Conservation (phyloP, 2,797 vertebrate genomes). For the Euthynnus affinis region DNA sequence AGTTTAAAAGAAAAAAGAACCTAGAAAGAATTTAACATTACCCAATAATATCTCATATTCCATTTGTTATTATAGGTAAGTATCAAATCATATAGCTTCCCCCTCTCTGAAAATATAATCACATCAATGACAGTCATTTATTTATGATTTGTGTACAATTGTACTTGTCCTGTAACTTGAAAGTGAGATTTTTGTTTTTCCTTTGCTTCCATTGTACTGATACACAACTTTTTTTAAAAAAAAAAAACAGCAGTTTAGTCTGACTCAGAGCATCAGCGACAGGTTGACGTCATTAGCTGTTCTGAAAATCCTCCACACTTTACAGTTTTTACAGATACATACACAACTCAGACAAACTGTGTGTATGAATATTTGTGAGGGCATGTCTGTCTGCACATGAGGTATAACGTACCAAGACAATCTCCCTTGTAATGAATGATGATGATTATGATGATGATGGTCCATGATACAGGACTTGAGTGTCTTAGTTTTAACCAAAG, state of each 20-base stretch:
- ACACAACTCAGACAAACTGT: not conserved
- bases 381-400: not conserved
- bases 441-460: not conserved
- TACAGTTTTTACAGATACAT: not conserved
- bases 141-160: too few relatives aligned
- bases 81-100: too few relatives aligned
- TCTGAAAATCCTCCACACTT: constrained; percentile 1
- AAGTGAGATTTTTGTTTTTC: too few relatives aligned
- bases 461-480: not conserved
- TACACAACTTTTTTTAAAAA: too few relatives aligned
- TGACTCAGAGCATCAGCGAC: not conserved
- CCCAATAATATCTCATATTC: too few relatives aligned
- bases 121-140: too few relatives aligned
- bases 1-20: too few relatives aligned
- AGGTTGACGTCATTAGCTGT: constrained; percentile 1
- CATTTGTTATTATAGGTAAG: too few relatives aligned
- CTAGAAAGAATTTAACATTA: too few relatives aligned
- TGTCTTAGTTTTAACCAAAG: constrained; percentile 12
- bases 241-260: not conserved
- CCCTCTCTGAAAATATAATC: too few relatives aligned
- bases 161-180: too few relatives aligned
- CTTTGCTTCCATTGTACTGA: not conserved
- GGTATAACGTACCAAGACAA: not conserved
- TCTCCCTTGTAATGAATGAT: constrained; percentile 12
- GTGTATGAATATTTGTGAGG: not conserved